phyloP scores from a whole-genome alignment of 2,888 invertebrate genomes.

The Candidula unifasciata region DNA sequence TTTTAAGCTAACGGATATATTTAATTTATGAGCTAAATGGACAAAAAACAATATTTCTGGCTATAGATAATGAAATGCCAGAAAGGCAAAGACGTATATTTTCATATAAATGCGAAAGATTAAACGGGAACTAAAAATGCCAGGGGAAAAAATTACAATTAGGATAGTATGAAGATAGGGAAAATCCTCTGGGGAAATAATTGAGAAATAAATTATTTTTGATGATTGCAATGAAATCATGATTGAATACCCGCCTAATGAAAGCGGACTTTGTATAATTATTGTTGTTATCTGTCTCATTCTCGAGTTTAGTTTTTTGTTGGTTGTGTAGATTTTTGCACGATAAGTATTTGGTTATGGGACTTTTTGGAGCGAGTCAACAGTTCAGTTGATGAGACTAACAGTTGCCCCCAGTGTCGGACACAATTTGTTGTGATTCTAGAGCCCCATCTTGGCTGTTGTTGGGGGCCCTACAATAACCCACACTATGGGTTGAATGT shows the following conservation, averaged over 20 bases:
- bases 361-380: no score
- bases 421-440: no score
- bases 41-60: not conserved
- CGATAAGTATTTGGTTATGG: no score
- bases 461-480: no score
- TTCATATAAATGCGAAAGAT: not conserved
- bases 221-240: slow-evolving; percentile 36
- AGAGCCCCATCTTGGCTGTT: no score
- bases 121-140: not conserved
- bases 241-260: slow-evolving; percentile 36
- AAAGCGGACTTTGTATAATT: slow-evolving; percentile 30
- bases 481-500: no score
- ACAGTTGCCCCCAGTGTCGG: no score
- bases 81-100: not conserved
- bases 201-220: slow-evolving; percentile 6
- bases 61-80: not conserved
- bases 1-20: not conserved
- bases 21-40: not conserved
- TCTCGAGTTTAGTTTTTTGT: not conserved
- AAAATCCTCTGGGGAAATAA: not conserved
- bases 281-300: not conserved
- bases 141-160: not conserved
- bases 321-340: no score
- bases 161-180: not conserved
- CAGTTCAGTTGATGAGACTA: not conserved